Conservation (phyloP, 2,888 invertebrate species). For the Ptilodon capucinus region DNA sequence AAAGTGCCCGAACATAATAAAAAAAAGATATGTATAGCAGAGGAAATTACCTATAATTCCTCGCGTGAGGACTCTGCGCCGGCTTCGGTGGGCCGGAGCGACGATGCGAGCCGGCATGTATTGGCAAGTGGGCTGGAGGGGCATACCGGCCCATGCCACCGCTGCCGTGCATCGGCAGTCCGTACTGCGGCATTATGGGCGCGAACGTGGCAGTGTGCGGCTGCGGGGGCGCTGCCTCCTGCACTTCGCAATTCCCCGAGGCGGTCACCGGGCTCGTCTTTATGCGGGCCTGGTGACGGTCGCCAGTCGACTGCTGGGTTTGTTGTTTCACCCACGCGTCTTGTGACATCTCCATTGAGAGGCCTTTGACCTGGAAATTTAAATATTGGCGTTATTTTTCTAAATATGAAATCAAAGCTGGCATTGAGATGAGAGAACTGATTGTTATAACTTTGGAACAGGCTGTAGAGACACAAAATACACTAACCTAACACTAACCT, state of each 20-base stretch:
- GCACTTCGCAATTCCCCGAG: constrained; percentile 68
- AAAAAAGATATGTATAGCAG: too few relatives aligned
- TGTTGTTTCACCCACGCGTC: constrained; percentile 78
- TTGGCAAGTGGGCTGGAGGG: constrained; percentile 77
- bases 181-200: constrained; percentile 71
- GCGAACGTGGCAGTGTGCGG: constrained; percentile 69
- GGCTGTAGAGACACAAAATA: too few relatives aligned
- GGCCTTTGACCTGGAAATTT: constrained; percentile 71
- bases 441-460: too few relatives aligned
- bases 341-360: constrained; percentile 79
- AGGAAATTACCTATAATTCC: constrained; percentile 76
- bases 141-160: constrained; percentile 77
- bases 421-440: too few relatives aligned
- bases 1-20: too few relatives aligned
- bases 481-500: too few relatives aligned
- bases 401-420: too few relatives aligned
- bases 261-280: constrained; percentile 76
- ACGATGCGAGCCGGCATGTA: constrained; percentile 79
- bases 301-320: constrained; percentile 64
- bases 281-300: constrained; percentile 71
- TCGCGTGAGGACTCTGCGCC: constrained; percentile 79
- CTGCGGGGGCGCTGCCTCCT: constrained; percentile 83
- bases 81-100: constrained; percentile 74
- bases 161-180: constrained; percentile 63
- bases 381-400: too few relatives aligned